Conservation (phyloP, 2,113 vertebrate species). For the Odocoileus hemionus region DNA sequence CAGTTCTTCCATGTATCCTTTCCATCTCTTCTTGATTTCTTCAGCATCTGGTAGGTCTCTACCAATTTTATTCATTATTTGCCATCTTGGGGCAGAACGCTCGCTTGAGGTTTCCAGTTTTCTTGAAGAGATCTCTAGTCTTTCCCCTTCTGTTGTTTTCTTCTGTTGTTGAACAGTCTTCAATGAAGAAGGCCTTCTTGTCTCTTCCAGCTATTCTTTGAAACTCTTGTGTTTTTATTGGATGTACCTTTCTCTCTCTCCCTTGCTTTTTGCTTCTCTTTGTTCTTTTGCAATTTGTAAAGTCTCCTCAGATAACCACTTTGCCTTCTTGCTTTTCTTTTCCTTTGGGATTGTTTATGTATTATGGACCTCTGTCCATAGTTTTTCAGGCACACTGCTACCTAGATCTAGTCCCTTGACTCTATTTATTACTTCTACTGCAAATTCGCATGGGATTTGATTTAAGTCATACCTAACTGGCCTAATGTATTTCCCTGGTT, state of each 20-base stretch:
- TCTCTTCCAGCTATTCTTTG: background rate
- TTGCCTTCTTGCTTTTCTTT: background rate
- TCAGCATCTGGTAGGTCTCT: background rate
- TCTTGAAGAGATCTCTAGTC: background rate
- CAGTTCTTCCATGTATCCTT: background rate
- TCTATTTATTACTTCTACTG: background rate
- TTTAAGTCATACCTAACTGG: background rate
- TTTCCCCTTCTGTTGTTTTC: background rate
- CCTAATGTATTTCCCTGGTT: background rate
- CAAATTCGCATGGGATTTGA: background rate
- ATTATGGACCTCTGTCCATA: too few relatives aligned
- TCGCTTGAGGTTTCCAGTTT: background rate
- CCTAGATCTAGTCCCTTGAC: background rate
- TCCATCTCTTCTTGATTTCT: background rate
- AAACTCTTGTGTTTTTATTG: background rate
- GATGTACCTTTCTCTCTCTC: background rate
- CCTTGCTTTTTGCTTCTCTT: background rate
- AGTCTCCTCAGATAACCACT: background rate
- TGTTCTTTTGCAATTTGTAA: background rate
- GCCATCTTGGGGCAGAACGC: background rate
- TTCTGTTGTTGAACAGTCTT: background rate
- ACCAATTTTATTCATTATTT: background rate
- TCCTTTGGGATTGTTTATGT: background rate
- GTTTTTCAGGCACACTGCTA: background rate
- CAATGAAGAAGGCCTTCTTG: background rate